Evolutionary conservation across 2,113 vertebrate species (phyloP).

Genomic region (Cottus gobio): DNA sequence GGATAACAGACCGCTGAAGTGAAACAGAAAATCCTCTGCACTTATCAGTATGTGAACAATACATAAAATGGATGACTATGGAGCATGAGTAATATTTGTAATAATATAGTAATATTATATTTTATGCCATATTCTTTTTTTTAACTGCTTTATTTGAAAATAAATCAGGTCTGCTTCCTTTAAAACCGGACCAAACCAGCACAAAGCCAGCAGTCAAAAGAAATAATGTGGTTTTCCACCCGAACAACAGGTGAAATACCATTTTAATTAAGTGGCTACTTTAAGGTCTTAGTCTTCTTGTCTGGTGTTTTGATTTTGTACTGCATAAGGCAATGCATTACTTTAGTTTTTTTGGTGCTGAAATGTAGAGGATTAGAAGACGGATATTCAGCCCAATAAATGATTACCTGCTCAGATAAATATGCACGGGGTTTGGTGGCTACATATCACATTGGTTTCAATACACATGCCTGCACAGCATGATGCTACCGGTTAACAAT

Average conservation of each 20-base stretch:
- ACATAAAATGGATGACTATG: background rate
- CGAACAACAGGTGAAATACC: background rate
- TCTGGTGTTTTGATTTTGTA: background rate
- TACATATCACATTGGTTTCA: conserved; percentile 1
- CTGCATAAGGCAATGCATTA: background rate
- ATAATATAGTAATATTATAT: too few species aligned
- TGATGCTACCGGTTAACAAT: background rate
- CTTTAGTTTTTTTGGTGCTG: background rate
- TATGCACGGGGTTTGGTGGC: conserved; percentile 10
- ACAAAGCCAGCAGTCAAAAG: background rate
- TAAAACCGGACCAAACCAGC: background rate
- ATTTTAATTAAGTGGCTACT: background rate
- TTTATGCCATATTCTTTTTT: background rate
- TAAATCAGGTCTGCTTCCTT: conserved; percentile 14
- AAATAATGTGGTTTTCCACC: background rate
- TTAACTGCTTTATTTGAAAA: background rate
- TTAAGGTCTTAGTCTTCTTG: background rate
- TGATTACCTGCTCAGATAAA: background rate
- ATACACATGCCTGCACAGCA: background rate
- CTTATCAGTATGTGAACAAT: background rate
- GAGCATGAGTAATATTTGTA: background rate
- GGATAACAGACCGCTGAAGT: background rate
- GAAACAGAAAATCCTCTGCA: background rate
- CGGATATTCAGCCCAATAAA: background rate
- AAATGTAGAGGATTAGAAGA: background rate